A percentile compares a stretch with the other conserved stretches of the same genome.
phyloP scores from a whole-genome alignment of 2,888 invertebrate genomes.

The Heteromyza rotundicornis region DNA sequence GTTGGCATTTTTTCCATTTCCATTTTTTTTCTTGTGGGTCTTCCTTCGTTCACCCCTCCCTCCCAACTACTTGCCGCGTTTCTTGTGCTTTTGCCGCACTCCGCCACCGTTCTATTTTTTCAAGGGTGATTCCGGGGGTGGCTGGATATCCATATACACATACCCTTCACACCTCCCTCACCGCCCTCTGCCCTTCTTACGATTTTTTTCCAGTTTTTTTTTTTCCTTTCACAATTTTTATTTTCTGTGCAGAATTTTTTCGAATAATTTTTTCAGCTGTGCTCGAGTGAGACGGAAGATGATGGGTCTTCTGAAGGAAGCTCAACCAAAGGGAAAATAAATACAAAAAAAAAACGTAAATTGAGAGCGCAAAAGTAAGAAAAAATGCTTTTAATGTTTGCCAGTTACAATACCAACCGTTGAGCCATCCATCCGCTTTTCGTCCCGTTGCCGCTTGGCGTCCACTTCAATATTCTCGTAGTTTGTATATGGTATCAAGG shows the following conservation, averaged over 20 bases:
- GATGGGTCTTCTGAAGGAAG: constrained; percentile 1
- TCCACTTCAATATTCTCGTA: no score
- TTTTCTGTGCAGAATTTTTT: constrained; percentile 54
- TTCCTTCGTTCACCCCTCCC: constrained; percentile 18
- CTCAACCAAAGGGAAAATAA: neutral
- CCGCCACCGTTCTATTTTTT: no score
- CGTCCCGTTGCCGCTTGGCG: neutral
- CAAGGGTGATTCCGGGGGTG: constrained; percentile 25
- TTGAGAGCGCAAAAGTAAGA: neutral
- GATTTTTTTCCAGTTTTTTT: constrained; percentile 37
- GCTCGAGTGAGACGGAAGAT: constrained; percentile 8
- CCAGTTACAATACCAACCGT: neutral
- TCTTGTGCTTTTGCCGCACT: constrained; percentile 13
- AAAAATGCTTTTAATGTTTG: neutral
- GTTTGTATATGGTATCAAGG: no score
- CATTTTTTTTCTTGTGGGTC: constrained; percentile 24
- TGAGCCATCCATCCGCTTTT: neutral
- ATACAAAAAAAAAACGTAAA: neutral
- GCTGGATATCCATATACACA: constrained; percentile 32
- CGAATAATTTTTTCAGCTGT: constrained; percentile 35
- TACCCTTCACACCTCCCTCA: constrained; percentile 8
- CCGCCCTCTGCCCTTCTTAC: constrained; percentile 27
- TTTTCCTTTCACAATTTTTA: constrained; percentile 53
- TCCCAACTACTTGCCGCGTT: constrained; percentile 18
- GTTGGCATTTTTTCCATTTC: constrained; percentile 24